These are phyloP conservation scores for Turritopsis dohrnii DNA, from an alignment of 30 jellyfish, hydroid and myxozoan species.

Conservation along the genomic window DNA sequence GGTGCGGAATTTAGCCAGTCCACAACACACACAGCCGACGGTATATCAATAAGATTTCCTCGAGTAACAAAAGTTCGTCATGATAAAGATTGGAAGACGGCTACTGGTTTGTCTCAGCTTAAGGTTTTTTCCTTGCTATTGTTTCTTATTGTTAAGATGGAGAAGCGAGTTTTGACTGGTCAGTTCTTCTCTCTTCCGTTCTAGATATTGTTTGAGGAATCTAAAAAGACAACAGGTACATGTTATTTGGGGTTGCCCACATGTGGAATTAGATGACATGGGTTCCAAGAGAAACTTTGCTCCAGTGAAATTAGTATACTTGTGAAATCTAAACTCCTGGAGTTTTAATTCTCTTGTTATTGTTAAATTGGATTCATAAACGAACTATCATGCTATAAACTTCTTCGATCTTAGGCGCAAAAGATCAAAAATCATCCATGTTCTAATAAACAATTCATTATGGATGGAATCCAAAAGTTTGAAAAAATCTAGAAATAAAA, in stretches of 20 bases:
- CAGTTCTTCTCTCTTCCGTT: neutral
- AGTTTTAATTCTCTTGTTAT: no score
- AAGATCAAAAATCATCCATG: no score
- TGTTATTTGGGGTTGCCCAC: neutral
- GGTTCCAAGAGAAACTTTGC: neutral
- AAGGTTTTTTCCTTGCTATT: conserved; percentile 29
- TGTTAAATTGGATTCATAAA: no score
- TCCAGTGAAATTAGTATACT: no score
- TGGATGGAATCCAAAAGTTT: no score
- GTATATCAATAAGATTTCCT: conserved; percentile 85
- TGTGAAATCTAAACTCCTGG: no score
- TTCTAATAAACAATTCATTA: no score
- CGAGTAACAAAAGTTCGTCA: conserved; percentile 75
- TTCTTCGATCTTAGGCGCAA: no score
- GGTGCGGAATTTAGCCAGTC: conserved; percentile 94
- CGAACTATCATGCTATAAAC: no score
- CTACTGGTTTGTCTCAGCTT: conserved; percentile 61
- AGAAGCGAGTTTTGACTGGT: neutral
- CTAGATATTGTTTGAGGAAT: conserved; percentile 50
- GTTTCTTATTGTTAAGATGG: neutral
- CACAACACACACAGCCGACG: conserved; percentile 87
- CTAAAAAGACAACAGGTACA: conserved; percentile 58
- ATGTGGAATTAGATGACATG: neutral
- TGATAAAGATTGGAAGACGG: conserved; percentile 91
- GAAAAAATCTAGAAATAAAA: no score